Evolutionary conservation across 2,888 invertebrate species (phyloP).

Genomic region (Argyra leucocephala): DNA sequence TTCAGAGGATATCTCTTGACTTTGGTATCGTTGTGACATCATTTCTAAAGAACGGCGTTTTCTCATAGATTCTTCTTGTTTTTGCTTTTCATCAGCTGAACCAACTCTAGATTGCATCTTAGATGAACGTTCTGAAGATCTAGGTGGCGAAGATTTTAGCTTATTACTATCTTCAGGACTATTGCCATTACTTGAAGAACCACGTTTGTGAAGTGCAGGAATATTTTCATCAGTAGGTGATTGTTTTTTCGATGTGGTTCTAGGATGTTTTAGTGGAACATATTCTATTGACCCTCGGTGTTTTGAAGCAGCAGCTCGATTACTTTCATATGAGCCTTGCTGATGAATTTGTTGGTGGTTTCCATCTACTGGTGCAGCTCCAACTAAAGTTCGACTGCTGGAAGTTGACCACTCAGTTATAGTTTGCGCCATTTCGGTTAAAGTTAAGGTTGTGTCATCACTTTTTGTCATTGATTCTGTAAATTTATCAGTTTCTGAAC

Average conservation of each 20-base stretch:
- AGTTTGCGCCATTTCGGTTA: slow-evolving; percentile 64
- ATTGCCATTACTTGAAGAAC: slow-evolving; percentile 30
- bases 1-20: slow-evolving; percentile 50
- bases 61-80: slow-evolving; percentile 32
- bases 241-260: slow-evolving; percentile 30
- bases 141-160: slow-evolving; percentile 24
- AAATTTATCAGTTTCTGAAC: slow-evolving; percentile 51
- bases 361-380: slow-evolving; percentile 46
- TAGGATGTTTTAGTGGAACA: slow-evolving; percentile 38
- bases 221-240: slow-evolving; percentile 35
- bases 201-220: slow-evolving; percentile 36
- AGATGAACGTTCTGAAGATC: slow-evolving; percentile 40
- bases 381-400: slow-evolving; percentile 64
- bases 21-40: slow-evolving; percentile 50
- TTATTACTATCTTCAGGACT: slow-evolving; percentile 29
- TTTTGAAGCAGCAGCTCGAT: slow-evolving; percentile 17
- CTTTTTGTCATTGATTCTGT: slow-evolving; percentile 65
- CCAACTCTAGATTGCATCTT: slow-evolving; percentile 34
- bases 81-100: slow-evolving; percentile 27
- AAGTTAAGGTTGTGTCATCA: slow-evolving; percentile 63
- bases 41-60: slow-evolving; percentile 48
- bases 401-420: slow-evolving; percentile 78
- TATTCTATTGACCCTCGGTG: slow-evolving; percentile 34
- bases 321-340: slow-evolving; percentile 21
- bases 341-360: slow-evolving; percentile 22